Evolutionary conservation across 2,888 invertebrate genomes (phyloP).

Genomic region (Drosophila incognita): DNA sequence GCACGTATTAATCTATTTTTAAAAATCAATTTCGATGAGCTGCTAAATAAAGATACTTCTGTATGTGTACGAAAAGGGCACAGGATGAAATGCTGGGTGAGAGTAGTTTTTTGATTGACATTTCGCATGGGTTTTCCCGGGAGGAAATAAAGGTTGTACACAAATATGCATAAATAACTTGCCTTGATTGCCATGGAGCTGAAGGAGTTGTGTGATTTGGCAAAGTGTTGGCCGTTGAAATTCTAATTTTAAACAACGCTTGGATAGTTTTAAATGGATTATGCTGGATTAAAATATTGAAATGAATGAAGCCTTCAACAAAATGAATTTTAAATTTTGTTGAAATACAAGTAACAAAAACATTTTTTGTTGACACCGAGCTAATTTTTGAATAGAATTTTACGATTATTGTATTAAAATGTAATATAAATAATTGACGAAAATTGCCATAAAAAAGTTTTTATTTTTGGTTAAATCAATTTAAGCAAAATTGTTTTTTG

Average conservation of each 20-base stretch:
- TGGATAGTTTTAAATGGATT: neutral
- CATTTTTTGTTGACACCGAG: neutral
- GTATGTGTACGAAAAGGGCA: neutral
- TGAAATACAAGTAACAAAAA: neutral
- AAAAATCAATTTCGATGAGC: conserved; percentile 18
- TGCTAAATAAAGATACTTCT: conserved; percentile 8
- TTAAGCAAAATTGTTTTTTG: neutral
- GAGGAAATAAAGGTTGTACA: neutral
- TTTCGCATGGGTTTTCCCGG: conserved; percentile 1
- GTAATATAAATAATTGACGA: neutral
- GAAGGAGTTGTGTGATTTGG: neutral
- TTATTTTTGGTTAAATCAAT: neutral
- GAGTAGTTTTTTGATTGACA: conserved; percentile 33
- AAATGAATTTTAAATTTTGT: neutral
- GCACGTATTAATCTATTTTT: conserved; percentile 42
- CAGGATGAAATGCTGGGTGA: neutral
- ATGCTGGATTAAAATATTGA: neutral
- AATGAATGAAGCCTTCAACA: neutral
- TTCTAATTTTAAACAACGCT: neutral
- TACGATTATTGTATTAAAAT: neutral
- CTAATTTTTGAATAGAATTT: neutral
- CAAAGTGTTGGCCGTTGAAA: neutral
- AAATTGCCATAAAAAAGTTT: neutral
- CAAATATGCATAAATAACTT: neutral
- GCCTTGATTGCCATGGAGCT: neutral